Conservation (phyloP, 2,113 vertebrate genomes). For the Mus spicilegus region DNA sequence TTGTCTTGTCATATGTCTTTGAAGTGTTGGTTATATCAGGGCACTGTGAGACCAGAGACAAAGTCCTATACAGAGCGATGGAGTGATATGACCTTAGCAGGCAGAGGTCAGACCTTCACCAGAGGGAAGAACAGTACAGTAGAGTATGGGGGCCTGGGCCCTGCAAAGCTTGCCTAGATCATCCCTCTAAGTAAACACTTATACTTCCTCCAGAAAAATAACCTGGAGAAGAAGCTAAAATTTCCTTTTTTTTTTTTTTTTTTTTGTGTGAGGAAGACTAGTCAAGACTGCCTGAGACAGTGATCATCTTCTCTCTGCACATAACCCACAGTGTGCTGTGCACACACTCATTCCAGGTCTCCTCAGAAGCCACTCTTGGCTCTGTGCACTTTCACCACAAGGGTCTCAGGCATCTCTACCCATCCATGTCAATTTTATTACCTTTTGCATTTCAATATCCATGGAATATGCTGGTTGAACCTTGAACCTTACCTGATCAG, state of each 20-base stretch:
- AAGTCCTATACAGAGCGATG: not conserved
- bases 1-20: not conserved
- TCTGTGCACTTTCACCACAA: not conserved
- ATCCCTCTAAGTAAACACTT: not conserved
- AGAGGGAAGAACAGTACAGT: rapidly evolving
- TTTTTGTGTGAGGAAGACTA: not conserved
- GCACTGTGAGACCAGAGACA: not conserved
- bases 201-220: not conserved
- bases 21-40: not conserved
- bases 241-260: not conserved
- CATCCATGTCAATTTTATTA: not conserved
- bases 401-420: not conserved
- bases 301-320: not conserved
- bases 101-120: no score
- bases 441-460: not conserved
- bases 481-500: not conserved
- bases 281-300: not conserved
- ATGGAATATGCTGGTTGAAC: no score
- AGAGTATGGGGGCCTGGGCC: not conserved
- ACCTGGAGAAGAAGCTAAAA: not conserved
- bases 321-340: no score
- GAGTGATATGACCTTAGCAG: not conserved
- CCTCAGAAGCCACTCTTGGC: not conserved
- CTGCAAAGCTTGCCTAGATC: not conserved
- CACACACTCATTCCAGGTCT: not conserved